Conservation (phyloP, 2,888 invertebrate species). For the Hypolimnas misippus region DNA sequence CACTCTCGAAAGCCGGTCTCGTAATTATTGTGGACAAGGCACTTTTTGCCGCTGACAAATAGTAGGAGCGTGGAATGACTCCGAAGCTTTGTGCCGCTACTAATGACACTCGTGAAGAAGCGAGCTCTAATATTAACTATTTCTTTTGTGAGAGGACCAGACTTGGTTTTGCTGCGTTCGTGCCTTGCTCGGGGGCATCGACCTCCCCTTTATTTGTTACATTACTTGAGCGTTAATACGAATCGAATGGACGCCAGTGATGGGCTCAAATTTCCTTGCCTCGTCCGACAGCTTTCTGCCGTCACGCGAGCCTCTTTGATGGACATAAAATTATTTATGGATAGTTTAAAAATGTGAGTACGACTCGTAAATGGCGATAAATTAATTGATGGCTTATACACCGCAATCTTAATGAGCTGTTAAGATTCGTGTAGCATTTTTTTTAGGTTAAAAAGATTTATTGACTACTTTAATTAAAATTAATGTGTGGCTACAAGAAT, state of each 20-base stretch:
- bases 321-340: conserved; percentile 69
- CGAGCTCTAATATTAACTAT: conserved; percentile 80
- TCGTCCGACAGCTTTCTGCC: conserved; percentile 62
- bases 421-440: conserved; percentile 20
- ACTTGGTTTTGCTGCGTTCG: conserved; percentile 67
- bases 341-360: conserved; percentile 45
- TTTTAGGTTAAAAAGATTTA: conserved; percentile 14
- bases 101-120: conserved; percentile 78
- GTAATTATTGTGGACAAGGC: conserved; percentile 83
- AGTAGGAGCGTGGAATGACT: conserved; percentile 80
- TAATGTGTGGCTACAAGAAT: neutral
- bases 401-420: conserved; percentile 27
- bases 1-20: conserved; percentile 79
- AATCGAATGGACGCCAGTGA: conserved; percentile 76
- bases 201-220: conserved; percentile 79
- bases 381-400: conserved; percentile 41
- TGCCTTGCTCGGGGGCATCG: conserved; percentile 69
- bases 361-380: conserved; percentile 44
- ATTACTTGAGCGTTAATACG: conserved; percentile 74
- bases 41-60: conserved; percentile 83
- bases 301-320: conserved; percentile 74
- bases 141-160: conserved; percentile 78
- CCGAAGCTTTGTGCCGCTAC: conserved; percentile 78
- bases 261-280: conserved; percentile 75
- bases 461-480: conserved; percentile 18